Percentiles rank a stretch among this genome's conserved stretches.
phyloP scores from a whole-genome alignment of 2,797 vertebrate species.

The Yasuhikotakia modesta region DNA sequence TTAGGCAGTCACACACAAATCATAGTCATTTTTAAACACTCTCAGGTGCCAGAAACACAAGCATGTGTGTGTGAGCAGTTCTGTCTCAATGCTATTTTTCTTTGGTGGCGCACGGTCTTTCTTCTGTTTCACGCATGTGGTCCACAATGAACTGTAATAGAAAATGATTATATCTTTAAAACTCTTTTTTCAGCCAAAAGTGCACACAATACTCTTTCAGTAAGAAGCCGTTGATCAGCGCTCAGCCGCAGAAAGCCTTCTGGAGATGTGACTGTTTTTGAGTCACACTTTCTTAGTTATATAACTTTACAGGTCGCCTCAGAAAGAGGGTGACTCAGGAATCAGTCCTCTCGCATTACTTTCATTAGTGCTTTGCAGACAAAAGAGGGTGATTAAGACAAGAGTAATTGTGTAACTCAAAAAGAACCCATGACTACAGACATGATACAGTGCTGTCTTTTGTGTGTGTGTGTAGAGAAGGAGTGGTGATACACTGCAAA shows the following conservation, averaged over 20 bases:
- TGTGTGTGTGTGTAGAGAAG: slow-evolving; percentile 19
- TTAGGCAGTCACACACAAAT: slow-evolving; percentile 57
- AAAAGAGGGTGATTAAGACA: slow-evolving; percentile 31
- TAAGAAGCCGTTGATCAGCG: slow-evolving; percentile 6
- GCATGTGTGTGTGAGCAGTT: background rate
- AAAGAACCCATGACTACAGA: slow-evolving; percentile 10
- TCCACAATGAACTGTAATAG: background rate
- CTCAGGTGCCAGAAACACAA: slow-evolving; percentile 34
- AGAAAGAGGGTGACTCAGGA: slow-evolving; percentile 4
- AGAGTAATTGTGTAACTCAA: slow-evolving; percentile 6
- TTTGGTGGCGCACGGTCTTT: background rate
- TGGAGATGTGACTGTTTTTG: slow-evolving; percentile 17
- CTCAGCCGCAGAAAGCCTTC: background rate
- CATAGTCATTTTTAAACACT: slow-evolving; percentile 34
- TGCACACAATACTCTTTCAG: slow-evolving; percentile 3
- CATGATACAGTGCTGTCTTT: slow-evolving; percentile 14
- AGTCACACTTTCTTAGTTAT: slow-evolving; percentile 29
- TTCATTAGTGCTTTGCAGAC: background rate
- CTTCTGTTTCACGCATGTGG: slow-evolving; percentile 1
- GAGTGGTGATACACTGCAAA: background rate
- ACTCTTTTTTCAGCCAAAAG: background rate
- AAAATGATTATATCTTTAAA: background rate
- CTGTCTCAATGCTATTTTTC: slow-evolving; percentile 3
- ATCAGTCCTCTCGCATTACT: slow-evolving; percentile 27
- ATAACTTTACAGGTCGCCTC: slow-evolving; percentile 26